Base-by-base conservation (phyloP, 2,113 vertebrate genomes). In the Poecile atricapillus region DNA sequence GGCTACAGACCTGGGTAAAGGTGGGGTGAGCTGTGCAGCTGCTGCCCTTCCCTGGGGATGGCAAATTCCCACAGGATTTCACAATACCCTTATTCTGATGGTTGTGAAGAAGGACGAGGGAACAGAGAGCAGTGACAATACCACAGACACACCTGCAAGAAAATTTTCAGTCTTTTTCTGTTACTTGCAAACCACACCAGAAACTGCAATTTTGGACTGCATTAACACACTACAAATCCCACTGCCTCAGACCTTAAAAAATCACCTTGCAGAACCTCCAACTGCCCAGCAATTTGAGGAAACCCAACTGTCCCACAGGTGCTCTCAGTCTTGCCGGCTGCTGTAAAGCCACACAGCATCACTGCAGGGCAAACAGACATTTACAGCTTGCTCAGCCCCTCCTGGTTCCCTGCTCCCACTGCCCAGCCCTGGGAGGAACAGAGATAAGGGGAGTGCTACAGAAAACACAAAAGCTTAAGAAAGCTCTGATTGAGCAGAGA, bases 401-500 rank as follows among this genome's bases (percentile, higher is more conserved):
- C 77, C 75, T 74, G 94, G 39, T 6, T 53, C 87, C 46, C 86
- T 55, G 73, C 83, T 88, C 90, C 78, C 89, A 17, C 81, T 64
- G 62, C 93, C 84, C 91, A 87, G 86, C 90, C 76, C 90, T 22
- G 65, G 89, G 73, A 71, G 69, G 83, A 96, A 75, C 76, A 65
- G 75, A 96, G 96, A 91, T 94, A 95, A 97, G 88, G 64, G 59
- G 90, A 96, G 93, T 49, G 68, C 90, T 91, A 75, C 58, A 83
- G 94, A 94, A 95, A 94, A 94, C 89, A 94, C 75, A 49, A 75
- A 80, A 41, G 59, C 65, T 94, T 71, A 65, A 90, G 93, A 93
- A 94, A 94, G 76, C 79, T 81, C 63, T 60, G 95, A 96, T 93
- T 87, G 84, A 64, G 89, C 24, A 39, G 31, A 94, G 91, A 94